Evolutionary conservation across 1,140 invertebrate species (phyloP), one percentile per base, ranked within the genome.

Genomic region (Drosophila biarmipes): DNA sequence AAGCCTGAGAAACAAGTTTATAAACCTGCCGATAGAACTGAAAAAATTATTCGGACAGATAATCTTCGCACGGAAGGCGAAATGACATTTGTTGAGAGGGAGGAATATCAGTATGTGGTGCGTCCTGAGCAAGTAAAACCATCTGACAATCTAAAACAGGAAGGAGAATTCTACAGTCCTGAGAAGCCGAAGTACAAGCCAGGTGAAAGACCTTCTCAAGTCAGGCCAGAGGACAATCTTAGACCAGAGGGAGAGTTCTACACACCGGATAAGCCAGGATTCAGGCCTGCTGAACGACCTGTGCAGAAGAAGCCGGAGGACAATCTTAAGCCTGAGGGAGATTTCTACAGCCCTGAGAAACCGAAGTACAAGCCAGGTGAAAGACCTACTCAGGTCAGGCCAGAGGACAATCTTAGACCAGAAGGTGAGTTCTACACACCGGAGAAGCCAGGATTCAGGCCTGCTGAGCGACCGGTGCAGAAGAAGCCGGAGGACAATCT

Each of bases 71-170:
- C 45, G 24, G 45, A 48, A 21, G 45, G 45, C n/a, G 45, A 48
- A 48, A 48, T 48, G 45, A 15, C 45, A 0, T 48, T 48, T 48
- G 45, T 48, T 8, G 24, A 48, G 14, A 48, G 45, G 4, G 45
- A 48, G 27, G 45, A 48, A 21, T 48, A 48, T 48, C 45, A 48
- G n/a, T 48, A 48, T 48, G 45, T 48, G 6, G 24, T 29, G 0
- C 45, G 45, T 5, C 45, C 45, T 15, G 45, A 48, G 1, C 45
- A 48, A 10, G 45, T 48, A 10, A 48, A 15, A 2, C 45, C 45
- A 15, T 4, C 1, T 2, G 95, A 95, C 78, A 94, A 96, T 92
- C 27, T 49, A 0, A 49, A 17, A 29, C 45, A 21, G 4, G 48
- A 49, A 17, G 48, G 46, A 29, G 46, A 49, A 17, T 49, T 49